These are phyloP conservation scores for Pogonocherus hispidulus DNA, from an alignment of 2,888 invertebrate species.

Conservation along the genomic window DNA sequence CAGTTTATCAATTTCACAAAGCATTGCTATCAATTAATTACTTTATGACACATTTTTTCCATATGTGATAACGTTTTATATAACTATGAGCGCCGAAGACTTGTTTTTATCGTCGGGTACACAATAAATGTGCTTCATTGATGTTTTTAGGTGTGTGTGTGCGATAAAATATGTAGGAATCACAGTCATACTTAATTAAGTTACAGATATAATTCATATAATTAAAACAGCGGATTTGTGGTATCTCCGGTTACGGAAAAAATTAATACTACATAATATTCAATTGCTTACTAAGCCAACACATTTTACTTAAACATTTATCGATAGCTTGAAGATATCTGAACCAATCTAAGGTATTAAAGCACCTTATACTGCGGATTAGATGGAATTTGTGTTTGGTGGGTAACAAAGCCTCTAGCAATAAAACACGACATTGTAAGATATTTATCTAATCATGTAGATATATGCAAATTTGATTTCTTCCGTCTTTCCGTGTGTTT, in stretches of 20 bases:
- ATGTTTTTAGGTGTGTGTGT: background rate
- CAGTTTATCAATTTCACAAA: background rate
- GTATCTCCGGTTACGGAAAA: background rate
- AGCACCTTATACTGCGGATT: too few species aligned
- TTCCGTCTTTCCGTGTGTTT: background rate
- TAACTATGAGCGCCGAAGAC: background rate
- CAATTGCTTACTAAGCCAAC: background rate
- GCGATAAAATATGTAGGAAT: background rate
- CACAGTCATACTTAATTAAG: slow-evolving; percentile 1
- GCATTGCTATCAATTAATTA: background rate
- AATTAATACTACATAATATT: background rate
- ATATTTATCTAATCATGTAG: too few species aligned
- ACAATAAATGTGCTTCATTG: background rate
- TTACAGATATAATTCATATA: slow-evolving; percentile 1
- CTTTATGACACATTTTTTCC: background rate
- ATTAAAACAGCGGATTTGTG: background rate
- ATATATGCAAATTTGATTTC: too few species aligned
- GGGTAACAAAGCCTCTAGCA: too few species aligned
- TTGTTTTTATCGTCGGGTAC: background rate
- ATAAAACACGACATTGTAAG: too few species aligned
- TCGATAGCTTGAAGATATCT: background rate
- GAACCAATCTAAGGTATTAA: too few species aligned
- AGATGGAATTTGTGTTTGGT: too few species aligned
- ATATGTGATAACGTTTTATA: background rate
- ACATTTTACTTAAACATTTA: background rate